Percentiles rank a stretch among this genome's conserved stretches.
Evolutionary conservation across 1,140 invertebrate species (phyloP).

Genomic region (Eubasilissa regina): DNA sequence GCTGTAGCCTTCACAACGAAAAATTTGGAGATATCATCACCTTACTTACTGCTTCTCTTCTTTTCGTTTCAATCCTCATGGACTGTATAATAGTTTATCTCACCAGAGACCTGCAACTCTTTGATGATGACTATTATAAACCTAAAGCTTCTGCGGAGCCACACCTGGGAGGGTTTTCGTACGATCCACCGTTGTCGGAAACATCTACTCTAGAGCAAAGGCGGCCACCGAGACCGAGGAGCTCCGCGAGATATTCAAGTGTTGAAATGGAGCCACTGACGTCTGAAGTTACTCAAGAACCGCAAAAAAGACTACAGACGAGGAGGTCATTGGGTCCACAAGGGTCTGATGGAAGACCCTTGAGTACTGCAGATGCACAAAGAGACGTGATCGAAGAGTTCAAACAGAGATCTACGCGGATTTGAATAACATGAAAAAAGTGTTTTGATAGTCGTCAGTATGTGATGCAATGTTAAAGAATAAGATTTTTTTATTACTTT

Average conservation of each 20-base stretch:
- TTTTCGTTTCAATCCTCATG: conserved; percentile 47
- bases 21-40: conserved; percentile 54
- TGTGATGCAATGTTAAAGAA: not conserved
- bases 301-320: not conserved
- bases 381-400: conserved; percentile 50
- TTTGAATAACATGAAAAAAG: conserved; percentile 22
- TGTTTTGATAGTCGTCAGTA: not conserved
- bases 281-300: not conserved
- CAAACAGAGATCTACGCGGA: conserved; percentile 34
- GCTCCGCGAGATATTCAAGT: conserved; percentile 20
- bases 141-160: not conserved
- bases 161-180: not conserved
- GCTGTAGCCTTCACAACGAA: conserved; percentile 51
- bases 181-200: conserved; percentile 1
- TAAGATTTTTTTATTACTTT: not conserved
- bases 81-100: conserved; percentile 46
- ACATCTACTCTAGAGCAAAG: conserved; percentile 6
- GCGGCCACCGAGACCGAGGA: conserved; percentile 43
- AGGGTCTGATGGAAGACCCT: conserved; percentile 22
- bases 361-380: conserved; percentile 29
- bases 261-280: conserved; percentile 50
- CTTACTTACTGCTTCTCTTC: conserved; percentile 45
- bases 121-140: conserved; percentile 38
- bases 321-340: conserved; percentile 24
- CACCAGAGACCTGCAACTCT: conserved; percentile 43